Conservation (phyloP, 2,888 invertebrate genomes). For the Cantharis rufa region DNA sequence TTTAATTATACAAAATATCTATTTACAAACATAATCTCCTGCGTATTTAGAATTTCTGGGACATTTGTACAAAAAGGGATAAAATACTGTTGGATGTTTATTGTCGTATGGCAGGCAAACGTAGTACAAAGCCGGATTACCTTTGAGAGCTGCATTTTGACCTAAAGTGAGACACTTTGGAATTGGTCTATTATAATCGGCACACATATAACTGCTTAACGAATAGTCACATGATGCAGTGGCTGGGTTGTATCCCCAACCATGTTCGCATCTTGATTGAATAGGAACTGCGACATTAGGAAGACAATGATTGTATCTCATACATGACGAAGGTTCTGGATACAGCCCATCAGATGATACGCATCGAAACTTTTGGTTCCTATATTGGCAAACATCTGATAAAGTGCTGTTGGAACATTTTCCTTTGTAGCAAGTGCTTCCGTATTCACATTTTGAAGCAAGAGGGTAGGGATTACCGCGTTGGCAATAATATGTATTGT, state of each 20-base stretch:
- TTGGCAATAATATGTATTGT: neutral
- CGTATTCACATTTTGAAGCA: neutral
- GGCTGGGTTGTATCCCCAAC: neutral
- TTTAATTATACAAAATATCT: neutral
- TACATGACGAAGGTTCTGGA: slow-evolving; percentile 7
- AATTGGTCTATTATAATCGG: neutral
- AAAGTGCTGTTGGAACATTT: neutral
- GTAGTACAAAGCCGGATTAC: neutral
- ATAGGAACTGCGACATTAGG: neutral
- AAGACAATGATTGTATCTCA: neutral
- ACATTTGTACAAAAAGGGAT: neutral
- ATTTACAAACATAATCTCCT: neutral
- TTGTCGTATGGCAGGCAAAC: neutral
- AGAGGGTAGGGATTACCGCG: neutral
- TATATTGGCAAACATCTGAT: neutral
- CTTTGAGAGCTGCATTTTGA: neutral
- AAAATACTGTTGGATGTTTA: neutral
- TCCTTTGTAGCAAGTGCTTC: neutral
- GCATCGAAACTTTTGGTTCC: neutral
- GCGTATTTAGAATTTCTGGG: neutral
- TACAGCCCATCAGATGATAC: neutral
- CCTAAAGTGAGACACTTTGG: neutral
- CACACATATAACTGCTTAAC: neutral
- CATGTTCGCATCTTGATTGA: neutral
- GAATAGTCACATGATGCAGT: neutral